phyloP scores from a whole-genome alignment of 2,797 vertebrate genomes.

The Distichodus sexfasciatus region DNA sequence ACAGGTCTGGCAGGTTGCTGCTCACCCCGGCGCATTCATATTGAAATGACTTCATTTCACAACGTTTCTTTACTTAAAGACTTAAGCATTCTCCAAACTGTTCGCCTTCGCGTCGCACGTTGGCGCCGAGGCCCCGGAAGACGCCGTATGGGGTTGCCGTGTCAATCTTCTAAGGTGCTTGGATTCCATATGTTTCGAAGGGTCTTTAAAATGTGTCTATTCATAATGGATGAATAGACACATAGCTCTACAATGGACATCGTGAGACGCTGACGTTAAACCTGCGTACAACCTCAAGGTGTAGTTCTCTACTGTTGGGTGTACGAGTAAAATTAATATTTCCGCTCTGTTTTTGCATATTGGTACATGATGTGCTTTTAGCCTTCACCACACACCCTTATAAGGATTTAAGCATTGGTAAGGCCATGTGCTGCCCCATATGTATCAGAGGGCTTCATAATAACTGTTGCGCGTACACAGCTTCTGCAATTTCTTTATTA shows the following conservation, averaged over 20 bases:
- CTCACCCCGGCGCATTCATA: conserved; percentile 43
- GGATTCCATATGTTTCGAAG: neutral
- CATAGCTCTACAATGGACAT: neutral
- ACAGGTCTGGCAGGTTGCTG: conserved; percentile 51
- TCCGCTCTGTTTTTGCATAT: too few species aligned
- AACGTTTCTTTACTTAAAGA: conserved; percentile 41
- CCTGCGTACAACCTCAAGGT: neutral
- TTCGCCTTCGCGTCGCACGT: conserved; percentile 27
- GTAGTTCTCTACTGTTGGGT: neutral
- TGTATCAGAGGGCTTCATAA: too few species aligned
- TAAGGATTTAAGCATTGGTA: too few species aligned
- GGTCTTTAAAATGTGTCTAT: neutral
- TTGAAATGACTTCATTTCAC: conserved; percentile 48
- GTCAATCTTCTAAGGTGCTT: conserved; percentile 11
- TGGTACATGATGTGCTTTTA: too few species aligned
- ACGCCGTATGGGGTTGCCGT: neutral
- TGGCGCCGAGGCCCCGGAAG: conserved; percentile 12
- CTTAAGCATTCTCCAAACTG: conserved; percentile 41
- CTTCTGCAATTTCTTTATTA: too few species aligned
- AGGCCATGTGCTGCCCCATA: too few species aligned
- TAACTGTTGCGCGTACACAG: too few species aligned
- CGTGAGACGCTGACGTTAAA: neutral
- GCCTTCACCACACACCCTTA: too few species aligned
- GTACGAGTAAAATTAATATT: too few species aligned
- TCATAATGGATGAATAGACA: neutral